phyloP scores from a whole-genome alignment of 2,113 vertebrate species.

The Salminus brasiliensis region DNA sequence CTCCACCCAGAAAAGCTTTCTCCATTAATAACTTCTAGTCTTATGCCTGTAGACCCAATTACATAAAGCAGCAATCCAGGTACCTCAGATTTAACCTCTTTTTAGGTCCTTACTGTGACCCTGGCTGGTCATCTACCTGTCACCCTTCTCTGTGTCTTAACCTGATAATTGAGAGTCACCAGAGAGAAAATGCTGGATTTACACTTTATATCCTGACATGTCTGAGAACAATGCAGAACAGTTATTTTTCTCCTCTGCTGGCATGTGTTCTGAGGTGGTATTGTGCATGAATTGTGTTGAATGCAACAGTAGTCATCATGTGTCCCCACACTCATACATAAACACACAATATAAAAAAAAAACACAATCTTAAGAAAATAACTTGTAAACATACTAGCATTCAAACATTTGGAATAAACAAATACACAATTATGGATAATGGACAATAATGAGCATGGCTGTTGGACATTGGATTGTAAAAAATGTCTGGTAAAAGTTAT shows the following conservation, averaged over 20 bases:
- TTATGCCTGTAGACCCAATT: background rate
- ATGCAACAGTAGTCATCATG: background rate
- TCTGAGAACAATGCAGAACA: background rate
- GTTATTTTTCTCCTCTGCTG: constrained; percentile 23
- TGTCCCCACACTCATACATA: background rate
- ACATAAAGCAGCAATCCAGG: background rate
- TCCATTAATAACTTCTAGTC: background rate
- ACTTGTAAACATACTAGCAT: background rate
- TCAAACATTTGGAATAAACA: too few relatives aligned
- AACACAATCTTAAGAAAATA: background rate
- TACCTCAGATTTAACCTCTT: background rate
- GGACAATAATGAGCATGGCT: too few relatives aligned
- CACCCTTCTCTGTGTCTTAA: background rate
- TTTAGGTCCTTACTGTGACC: too few relatives aligned
- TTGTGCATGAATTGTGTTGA: background rate
- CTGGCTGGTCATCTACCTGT: background rate
- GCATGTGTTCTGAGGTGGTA: constrained; percentile 14
- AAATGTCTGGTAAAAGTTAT: too few relatives aligned
- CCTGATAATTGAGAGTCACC: background rate
- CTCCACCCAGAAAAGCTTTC: background rate
- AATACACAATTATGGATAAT: too few relatives aligned
- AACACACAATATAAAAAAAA: background rate
- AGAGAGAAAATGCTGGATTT: background rate
- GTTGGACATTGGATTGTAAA: too few relatives aligned
- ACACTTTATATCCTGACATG: background rate